Conservation (phyloP, 2,797 vertebrate species). For the Martes flavigula region DNA sequence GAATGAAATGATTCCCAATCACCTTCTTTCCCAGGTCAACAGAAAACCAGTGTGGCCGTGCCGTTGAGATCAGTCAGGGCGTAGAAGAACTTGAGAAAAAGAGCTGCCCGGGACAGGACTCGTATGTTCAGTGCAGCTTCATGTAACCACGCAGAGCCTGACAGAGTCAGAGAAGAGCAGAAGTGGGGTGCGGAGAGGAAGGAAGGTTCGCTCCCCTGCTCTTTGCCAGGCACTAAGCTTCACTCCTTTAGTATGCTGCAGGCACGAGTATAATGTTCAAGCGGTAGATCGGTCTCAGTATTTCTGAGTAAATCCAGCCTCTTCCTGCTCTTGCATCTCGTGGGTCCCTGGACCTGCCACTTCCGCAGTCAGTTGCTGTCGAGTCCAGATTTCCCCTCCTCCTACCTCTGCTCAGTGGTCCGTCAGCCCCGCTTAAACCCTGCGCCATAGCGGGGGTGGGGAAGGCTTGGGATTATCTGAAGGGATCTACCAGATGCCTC, state of each 20-base stretch:
- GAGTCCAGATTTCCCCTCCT: not conserved
- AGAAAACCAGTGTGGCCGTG: not conserved
- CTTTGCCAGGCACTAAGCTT: not conserved
- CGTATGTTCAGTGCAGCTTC: not conserved
- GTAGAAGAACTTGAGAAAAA: not conserved
- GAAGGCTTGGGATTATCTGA: not conserved
- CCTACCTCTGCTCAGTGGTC: not conserved
- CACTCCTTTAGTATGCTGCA: not conserved
- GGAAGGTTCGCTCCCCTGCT: not conserved
- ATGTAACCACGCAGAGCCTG: not conserved
- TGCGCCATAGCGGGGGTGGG: accelerated
- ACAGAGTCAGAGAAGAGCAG: not conserved
- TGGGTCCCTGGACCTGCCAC: not conserved
- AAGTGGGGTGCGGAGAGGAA: accelerated
- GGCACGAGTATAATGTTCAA: not conserved
- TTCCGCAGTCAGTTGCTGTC: not conserved
- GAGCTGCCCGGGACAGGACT: not conserved
- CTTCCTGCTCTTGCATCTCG: accelerated
- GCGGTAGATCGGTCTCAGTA: not conserved
- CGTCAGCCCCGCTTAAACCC: not conserved
- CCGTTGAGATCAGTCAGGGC: not conserved
- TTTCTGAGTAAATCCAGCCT: not conserved
- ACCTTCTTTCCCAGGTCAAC: not conserved
- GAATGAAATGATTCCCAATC: not conserved
- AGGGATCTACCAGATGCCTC: not conserved